Conservation (phyloP, 1,140 invertebrate species). For the Lucilia cuprina region DNA sequence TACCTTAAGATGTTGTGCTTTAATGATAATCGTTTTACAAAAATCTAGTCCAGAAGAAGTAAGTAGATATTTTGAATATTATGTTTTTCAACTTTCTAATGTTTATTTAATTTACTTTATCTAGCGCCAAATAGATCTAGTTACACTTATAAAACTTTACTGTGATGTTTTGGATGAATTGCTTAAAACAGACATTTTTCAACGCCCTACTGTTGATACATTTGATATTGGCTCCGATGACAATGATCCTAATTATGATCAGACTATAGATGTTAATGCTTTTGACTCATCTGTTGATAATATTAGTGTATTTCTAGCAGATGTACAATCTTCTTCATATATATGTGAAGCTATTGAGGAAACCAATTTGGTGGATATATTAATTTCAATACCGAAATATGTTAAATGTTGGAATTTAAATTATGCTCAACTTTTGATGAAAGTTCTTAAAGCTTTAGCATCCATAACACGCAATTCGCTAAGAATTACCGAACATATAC, state of each 20-base stretch:
- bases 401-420: slow-evolving; percentile 53
- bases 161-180: slow-evolving; percentile 60
- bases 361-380: slow-evolving; percentile 55
- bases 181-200: slow-evolving; percentile 53
- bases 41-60: slow-evolving; percentile 70
- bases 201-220: slow-evolving; percentile 44
- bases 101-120: neutral
- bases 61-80: slow-evolving; percentile 38
- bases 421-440: slow-evolving; percentile 45
- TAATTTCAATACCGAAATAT: slow-evolving; percentile 48
- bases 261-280: slow-evolving; percentile 51
- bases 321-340: slow-evolving; percentile 14
- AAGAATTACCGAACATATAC: slow-evolving; percentile 44
- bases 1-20: slow-evolving; percentile 67
- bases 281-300: slow-evolving; percentile 48
- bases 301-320: slow-evolving; percentile 46
- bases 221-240: slow-evolving; percentile 55
- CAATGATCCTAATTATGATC: slow-evolving; percentile 49
- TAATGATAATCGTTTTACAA: slow-evolving; percentile 68
- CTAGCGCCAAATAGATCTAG: slow-evolving; percentile 70
- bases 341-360: slow-evolving; percentile 51
- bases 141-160: slow-evolving; percentile 67
- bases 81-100: neutral
- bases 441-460: slow-evolving; percentile 50
- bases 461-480: slow-evolving; percentile 46